Conservation (phyloP, 2,113 vertebrate genomes). For the Cyanoderma ruficeps region DNA sequence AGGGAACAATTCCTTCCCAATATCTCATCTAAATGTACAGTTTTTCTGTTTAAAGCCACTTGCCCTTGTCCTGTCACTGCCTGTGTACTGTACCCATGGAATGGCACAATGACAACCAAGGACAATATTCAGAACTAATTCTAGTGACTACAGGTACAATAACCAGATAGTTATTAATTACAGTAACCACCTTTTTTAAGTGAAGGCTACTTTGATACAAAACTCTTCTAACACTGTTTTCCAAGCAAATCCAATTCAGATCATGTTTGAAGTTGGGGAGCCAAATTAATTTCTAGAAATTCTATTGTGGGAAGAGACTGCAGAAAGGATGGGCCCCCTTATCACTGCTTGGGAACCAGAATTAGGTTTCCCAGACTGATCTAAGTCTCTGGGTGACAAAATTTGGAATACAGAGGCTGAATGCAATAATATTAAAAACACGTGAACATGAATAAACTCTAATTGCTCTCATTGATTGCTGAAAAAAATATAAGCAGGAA, state of each 20-base stretch:
- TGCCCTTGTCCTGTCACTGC: background rate
- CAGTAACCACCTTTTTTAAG: background rate
- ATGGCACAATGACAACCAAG: background rate
- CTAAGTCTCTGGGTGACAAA: background rate
- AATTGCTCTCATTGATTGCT: background rate
- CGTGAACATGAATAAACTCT: background rate
- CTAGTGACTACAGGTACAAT: background rate
- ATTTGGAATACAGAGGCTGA: background rate
- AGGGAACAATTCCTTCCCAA: accelerated
- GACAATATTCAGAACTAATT: background rate
- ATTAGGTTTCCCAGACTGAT: background rate
- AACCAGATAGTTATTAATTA: background rate
- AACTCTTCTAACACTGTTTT: background rate
- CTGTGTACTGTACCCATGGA: background rate
- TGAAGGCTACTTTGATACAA: background rate
- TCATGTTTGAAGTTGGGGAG: background rate
- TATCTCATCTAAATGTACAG: background rate
- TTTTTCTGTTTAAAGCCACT: background rate
- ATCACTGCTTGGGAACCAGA: background rate
- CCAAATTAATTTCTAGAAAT: background rate
- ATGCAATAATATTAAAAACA: background rate
- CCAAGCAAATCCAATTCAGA: background rate
- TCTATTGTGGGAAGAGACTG: background rate
- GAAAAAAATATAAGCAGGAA: background rate
- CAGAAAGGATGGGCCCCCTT: background rate